Percentiles rank a stretch among this genome's conserved stretches.
Conservation (phyloP, 1,140 invertebrate species). For the Globodera ellingtonae region DNA sequence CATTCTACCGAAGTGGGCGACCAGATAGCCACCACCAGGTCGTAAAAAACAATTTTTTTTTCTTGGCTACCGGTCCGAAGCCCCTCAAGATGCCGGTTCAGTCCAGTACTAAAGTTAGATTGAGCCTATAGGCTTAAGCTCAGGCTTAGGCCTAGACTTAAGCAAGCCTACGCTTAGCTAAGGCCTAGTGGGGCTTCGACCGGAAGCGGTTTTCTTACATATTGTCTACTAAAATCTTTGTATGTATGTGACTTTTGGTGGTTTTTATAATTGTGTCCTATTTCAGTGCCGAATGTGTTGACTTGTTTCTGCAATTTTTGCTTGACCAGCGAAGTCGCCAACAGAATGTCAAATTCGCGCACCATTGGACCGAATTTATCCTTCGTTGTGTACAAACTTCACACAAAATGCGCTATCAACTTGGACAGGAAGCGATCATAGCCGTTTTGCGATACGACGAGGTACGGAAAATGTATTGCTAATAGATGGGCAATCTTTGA, state of each 20-base stretch:
- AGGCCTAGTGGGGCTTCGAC: too few relatives aligned
- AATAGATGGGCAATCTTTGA: too few relatives aligned
- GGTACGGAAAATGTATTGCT: too few relatives aligned
- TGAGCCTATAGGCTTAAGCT: too few relatives aligned
- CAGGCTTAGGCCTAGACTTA: too few relatives aligned
- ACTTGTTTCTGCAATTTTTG: conserved; percentile 22
- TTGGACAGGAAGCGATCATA: conserved; percentile 30
- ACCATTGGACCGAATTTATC: neutral
- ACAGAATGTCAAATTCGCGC: conserved; percentile 13
- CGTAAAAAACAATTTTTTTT: too few relatives aligned
- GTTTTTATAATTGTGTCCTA: conserved; percentile 23
- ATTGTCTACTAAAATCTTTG: conserved; percentile 12
- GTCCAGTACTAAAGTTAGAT: too few relatives aligned
- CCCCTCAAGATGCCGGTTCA: too few relatives aligned
- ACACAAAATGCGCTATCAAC: conserved; percentile 39
- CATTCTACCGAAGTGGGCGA: conserved; percentile 28
- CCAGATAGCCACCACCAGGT: conserved; percentile 16
- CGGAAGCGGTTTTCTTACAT: too few relatives aligned
- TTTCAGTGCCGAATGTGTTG: conserved; percentile 16
- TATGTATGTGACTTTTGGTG: neutral
- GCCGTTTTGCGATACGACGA: conserved; percentile 1
- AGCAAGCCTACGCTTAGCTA: too few relatives aligned
- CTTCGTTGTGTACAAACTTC: conserved; percentile 23
- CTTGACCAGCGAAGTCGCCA: conserved; percentile 19
- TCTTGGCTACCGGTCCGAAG: too few relatives aligned